Evolutionary conservation across 2,888 invertebrate species (phyloP), one percentile per base, ranked within the genome.

Genomic region (Pemphredon lugubris): DNA sequence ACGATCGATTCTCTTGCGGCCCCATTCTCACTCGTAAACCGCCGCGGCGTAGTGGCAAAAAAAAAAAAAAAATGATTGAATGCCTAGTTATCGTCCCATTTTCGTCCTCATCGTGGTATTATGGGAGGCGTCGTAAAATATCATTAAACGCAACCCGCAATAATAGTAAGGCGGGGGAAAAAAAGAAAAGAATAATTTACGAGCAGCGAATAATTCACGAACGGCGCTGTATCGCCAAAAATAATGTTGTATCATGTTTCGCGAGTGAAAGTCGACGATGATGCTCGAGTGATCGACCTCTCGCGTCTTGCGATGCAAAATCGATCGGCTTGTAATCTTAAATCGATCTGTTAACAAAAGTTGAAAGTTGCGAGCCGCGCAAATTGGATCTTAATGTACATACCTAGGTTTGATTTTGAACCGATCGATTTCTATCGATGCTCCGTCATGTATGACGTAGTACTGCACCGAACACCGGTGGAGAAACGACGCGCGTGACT

Each of bases 11-110:
- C 30, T 48, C 13, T 32, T 34, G 7, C 59, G 78, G 58, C 69
- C 75, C 30, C 61, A 54, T 80, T 83, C 81, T 70, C 69, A 61
- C 61, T 81, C 75, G 57, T 75, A 73, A 79, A 59, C n/a, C 23
- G 11, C 14, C 18, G 16, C 7, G 34, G 16, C 20, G 48, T 37
- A 18, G 26, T 20, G 13, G 45, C 47, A n/a, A n/a, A 32, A 37
- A 30, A 39, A 7, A 9, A 32, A 30, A 30, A 39, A 5, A 9
- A 11, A 47, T 47, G 20, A 21, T 23, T 9, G 5, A 40, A 26
- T 6, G 18, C 20, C 5, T 18, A 26, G n/a, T 39, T 26, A 34
- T 54, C 34, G 20, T 13, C 9, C 20, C 40, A n/a, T 57, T 65
- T 68, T 23, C 16, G 21, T 57, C 48, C 53, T 53, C 53, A 26